Conservation (phyloP, 2,888 invertebrate species). For the Sthenelais limicola region DNA sequence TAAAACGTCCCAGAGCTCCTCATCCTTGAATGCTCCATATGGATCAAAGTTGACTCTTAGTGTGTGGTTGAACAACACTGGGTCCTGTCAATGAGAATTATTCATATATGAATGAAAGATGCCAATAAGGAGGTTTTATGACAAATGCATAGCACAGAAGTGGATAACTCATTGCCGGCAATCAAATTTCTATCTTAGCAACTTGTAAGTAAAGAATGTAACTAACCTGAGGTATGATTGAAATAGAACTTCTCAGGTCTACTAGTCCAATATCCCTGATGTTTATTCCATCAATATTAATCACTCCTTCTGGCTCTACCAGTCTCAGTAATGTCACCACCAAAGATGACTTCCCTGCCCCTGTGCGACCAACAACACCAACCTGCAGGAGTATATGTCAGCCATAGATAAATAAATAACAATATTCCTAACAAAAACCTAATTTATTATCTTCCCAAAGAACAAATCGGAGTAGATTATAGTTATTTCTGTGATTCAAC, state of each 20-base stretch:
- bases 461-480: too few species aligned
- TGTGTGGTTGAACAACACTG: conserved; percentile 49
- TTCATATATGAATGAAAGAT: background rate
- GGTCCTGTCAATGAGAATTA: conserved; percentile 46
- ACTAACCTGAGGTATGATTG: conserved; percentile 19
- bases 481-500: too few species aligned
- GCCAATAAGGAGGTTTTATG: too few species aligned
- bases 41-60: conserved; percentile 70
- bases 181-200: too few species aligned
- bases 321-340: background rate
- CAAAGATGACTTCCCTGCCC: conserved; percentile 22
- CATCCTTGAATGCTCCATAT: conserved; percentile 66
- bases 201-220: background rate
- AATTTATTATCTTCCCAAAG: too few species aligned
- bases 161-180: too few species aligned
- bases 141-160: too few species aligned
- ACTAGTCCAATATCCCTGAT: conserved; percentile 1
- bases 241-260: background rate
- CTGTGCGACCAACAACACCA: conserved; percentile 4
- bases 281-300: conserved; percentile 1
- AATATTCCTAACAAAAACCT: too few species aligned
- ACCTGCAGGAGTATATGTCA: too few species aligned
- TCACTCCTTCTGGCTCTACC: conserved; percentile 18
- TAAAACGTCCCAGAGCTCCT: background rate
- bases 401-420: too few species aligned